phyloP scores from a whole-genome alignment of 2,113 vertebrate genomes.

The Isurus oxyrinchus region DNA sequence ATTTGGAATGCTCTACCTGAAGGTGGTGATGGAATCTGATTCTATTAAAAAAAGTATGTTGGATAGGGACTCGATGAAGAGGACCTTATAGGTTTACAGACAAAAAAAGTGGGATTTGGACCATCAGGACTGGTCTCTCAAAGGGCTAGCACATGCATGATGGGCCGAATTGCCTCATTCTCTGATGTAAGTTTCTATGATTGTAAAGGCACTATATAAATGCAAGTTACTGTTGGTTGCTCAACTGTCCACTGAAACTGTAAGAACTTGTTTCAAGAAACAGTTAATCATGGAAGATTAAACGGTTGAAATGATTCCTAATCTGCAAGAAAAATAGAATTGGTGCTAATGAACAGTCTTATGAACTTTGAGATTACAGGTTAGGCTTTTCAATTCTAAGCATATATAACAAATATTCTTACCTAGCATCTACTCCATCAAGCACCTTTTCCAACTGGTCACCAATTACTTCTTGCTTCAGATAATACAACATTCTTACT shows the following conservation, averaged over 20 bases:
- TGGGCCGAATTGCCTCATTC: too few relatives aligned
- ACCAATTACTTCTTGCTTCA: conserved; percentile 98
- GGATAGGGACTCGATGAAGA: too few relatives aligned
- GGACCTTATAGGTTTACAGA: too few relatives aligned
- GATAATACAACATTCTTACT: conserved; percentile 97
- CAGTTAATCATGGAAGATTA: not conserved
- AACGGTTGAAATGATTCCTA: not conserved
- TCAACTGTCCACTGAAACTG: not conserved
- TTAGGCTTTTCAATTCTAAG: not conserved
- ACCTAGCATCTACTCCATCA: conserved; percentile 84
- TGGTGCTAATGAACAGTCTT: not conserved
- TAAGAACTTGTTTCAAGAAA: not conserved
- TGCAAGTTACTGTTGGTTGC: not conserved
- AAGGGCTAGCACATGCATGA: not conserved
- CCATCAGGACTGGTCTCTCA: not conserved
- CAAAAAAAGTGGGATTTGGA: not conserved
- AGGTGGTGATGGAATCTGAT: too few relatives aligned
- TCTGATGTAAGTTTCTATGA: too few relatives aligned
- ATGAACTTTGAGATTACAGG: not conserved
- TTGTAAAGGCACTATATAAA: not conserved
- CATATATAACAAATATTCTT: conserved; percentile 44
- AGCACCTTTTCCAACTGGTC: conserved; percentile 81
- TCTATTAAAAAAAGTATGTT: too few relatives aligned
- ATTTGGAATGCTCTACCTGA: too few relatives aligned
- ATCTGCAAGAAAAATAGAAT: not conserved